Base-by-base conservation (phyloP, 2,113 vertebrate species). In the Otus sunia region DNA sequence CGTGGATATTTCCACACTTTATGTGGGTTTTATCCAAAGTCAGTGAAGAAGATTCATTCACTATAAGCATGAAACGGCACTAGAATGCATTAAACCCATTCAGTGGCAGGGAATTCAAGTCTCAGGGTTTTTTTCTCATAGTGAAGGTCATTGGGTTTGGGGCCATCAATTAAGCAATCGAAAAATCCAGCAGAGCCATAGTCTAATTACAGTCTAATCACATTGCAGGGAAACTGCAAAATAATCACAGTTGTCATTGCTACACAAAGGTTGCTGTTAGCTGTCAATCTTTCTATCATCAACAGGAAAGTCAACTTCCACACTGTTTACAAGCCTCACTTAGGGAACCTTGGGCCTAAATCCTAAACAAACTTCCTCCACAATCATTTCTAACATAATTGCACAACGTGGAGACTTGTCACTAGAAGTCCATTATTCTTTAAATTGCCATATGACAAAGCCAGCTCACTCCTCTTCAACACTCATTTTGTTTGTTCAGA, bases 311-410 rank as follows among this genome's bases (percentile, higher is more conserved):
- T 96, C 95, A 77, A 93, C 81, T 97, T 98, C 96, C 96, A 97
- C 29, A 32, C 90, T 96, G 92, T 97, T 97, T 97, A 97, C 96
- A 93, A 91, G 92, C 62, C 78, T 86, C 29, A 19, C 92, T 96
- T 95, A 92, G 96, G 96, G 94, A 94, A 94, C 96, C 91, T 95
- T 97, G 96, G 95, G 97, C 76, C 83, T 96, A 94, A 96, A 97
- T 98, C 95, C 96, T 67, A 95, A 92, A 96, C 88, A 97, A 97
- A 98, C 95, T 98, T 98, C 98, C 97, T 97, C 88, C 94, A 84
- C 95, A 96, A 83, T 97, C 97, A 95, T 89, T 96, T 90, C 92
- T 95, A 97, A 74, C 96, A 66, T 91, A 97, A 96, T 71, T 95
- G 90, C 75, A 45, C 78, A 91, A 91, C 30, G 15, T 45, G 88